Evolutionary conservation across 92 coral and sea anemone species (phyloP).

Genomic region (Scolanthus callimorphus): DNA sequence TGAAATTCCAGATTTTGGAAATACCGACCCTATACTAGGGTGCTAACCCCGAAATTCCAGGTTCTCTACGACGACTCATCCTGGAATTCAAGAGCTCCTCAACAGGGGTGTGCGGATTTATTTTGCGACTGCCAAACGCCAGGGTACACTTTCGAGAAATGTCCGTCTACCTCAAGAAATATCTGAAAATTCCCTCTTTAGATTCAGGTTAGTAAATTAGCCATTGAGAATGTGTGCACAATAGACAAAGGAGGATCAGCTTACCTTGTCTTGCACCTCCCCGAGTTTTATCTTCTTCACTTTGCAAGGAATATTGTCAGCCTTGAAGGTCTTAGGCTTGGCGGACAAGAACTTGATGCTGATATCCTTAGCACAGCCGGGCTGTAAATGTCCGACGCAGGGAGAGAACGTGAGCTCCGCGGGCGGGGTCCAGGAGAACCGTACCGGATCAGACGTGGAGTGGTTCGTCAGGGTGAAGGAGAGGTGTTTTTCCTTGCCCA

Average conservation of each 20-base stretch:
- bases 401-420: constrained; percentile 86
- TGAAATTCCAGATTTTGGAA: too few species aligned
- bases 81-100: too few species aligned
- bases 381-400: constrained; percentile 84
- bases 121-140: too few species aligned
- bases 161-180: too few species aligned
- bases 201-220: too few species aligned
- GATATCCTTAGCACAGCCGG: constrained; percentile 93
- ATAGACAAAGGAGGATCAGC: neutral
- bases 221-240: too few species aligned
- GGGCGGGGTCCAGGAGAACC: constrained; percentile 94
- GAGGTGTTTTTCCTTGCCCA: constrained; percentile 83
- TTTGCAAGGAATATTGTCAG: constrained; percentile 70
- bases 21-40: too few species aligned
- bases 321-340: constrained; percentile 67
- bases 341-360: constrained; percentile 66
- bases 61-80: too few species aligned
- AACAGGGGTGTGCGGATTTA: too few species aligned
- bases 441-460: constrained; percentile 72
- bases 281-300: constrained; percentile 91
- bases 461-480: constrained; percentile 96
- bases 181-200: too few species aligned
- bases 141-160: too few species aligned
- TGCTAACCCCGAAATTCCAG: too few species aligned
- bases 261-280: constrained; percentile 85